Base-by-base conservation (phyloP, 2,888 invertebrate genomes). In the Spodoptera littoralis region DNA sequence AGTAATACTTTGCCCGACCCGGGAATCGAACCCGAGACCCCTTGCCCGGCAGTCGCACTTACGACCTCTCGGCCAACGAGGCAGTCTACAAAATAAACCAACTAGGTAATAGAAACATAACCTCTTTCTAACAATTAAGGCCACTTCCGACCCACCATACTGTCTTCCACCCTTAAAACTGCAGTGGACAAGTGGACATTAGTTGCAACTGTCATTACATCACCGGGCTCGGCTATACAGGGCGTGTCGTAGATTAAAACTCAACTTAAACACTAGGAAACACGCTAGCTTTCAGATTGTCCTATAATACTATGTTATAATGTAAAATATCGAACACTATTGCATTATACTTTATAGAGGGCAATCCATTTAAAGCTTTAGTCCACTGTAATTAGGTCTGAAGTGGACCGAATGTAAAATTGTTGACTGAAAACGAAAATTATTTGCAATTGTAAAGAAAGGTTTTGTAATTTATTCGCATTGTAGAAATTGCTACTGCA, bases 121-220 rank as follows among this genome's bases (percentile, higher is more conserved):
- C 9, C 1, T 36, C 49, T 53, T 44, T 48, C 42, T 11, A 2
- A 12, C 60, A 47, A 70, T 70, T 68, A 73, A 60, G 43, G 48
- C 45, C 54, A 73, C 56, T 69, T 73, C 53, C 52, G 11, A n/a
- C 45, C 47, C 12, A 47, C 65, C 60, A 77, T 42, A 73, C 60
- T 76, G 60, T 77, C 63, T 62, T 70, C 65, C 47, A 52, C 36
- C 49, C 49, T 70, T 60, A 55, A 75, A 65, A 70, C 58, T 78
- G 76, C 76, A 79, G 62, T 67, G 67, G 73, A 79, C 73, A 77
- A 62, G 72, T 46, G 53, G 43, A 67, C 62, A 46, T 65, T 70
- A 64, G 70, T 60, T 79, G 70, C 77, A 73, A 55, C 54, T 63
- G 50, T 55, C 65, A 79, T 79, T 77, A 73, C 60, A 73, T 56